phyloP scores from a whole-genome alignment of 2,113 vertebrate species.

The Brachionichthys hirsutus region DNA sequence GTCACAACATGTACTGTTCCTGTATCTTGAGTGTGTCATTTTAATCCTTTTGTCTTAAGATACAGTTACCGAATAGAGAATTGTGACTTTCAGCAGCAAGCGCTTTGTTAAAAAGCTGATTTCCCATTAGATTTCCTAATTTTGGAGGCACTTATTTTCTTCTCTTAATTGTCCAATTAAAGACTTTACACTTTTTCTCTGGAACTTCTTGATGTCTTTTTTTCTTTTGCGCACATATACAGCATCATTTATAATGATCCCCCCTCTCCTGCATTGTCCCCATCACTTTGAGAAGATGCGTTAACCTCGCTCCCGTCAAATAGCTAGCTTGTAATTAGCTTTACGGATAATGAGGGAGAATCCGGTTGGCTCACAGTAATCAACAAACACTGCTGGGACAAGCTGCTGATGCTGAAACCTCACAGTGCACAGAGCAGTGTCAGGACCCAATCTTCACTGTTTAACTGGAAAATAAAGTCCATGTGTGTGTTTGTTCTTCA shows the following conservation, averaged over 20 bases:
- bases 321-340: constrained; percentile 53
- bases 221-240: constrained; percentile 3
- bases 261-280: constrained; percentile 22
- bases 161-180: constrained; percentile 29
- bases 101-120: neutral
- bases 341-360: constrained; percentile 44
- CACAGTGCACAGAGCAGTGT: constrained; percentile 14
- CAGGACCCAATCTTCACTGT: constrained; percentile 2
- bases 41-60: neutral
- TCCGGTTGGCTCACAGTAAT: constrained; percentile 49
- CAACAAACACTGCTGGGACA: constrained; percentile 35
- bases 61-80: neutral
- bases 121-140: neutral
- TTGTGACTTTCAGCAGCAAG: neutral
- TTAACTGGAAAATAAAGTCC: neutral
- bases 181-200: constrained; percentile 1
- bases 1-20: neutral
- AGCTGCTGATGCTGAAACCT: constrained; percentile 8
- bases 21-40: constrained; percentile 1
- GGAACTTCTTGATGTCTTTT: constrained; percentile 9
- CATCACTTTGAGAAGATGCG: constrained; percentile 33
- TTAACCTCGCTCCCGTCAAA: constrained; percentile 35
- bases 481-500: constrained; percentile 8
- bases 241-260: constrained; percentile 19
- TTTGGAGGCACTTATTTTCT: constrained; percentile 4